Evolutionary conservation across 1,140 invertebrate species (phyloP).

Genomic region (Hycleus cichorii): DNA sequence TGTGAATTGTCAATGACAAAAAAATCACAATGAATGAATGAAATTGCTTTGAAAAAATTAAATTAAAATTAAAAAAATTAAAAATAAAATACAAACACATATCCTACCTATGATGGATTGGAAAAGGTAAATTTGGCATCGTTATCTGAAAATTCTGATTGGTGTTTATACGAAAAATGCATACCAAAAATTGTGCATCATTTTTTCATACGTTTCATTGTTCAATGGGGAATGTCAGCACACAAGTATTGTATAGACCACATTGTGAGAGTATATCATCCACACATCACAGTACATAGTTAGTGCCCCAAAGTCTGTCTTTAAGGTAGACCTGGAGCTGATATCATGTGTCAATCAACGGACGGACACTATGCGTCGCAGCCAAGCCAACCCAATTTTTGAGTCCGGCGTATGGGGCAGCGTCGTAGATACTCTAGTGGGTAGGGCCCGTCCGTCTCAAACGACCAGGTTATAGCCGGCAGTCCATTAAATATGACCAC

Average conservation of each 20-base stretch:
- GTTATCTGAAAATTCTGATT: conserved; percentile 16
- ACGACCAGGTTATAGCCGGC: conserved; percentile 35
- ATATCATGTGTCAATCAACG: neutral
- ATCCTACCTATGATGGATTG: conserved; percentile 22
- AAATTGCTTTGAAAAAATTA: neutral
- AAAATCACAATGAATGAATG: neutral
- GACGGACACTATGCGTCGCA: conserved; percentile 18
- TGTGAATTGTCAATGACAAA: neutral
- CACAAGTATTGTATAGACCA: conserved; percentile 2
- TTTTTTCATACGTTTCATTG: neutral
- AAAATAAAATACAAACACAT: conserved; percentile 23
- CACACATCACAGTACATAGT: conserved; percentile 7
- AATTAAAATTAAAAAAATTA: neutral
- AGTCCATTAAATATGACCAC: conserved; percentile 29
- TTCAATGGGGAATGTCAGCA: conserved; percentile 15
- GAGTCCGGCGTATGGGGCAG: conserved; percentile 15
- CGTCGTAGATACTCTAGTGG: conserved; percentile 51
- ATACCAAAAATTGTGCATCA: conserved; percentile 23
- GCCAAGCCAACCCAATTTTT: conserved; percentile 53
- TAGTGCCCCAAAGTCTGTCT: conserved; percentile 10
- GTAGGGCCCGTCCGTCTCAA: conserved; percentile 9
- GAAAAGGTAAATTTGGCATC: conserved; percentile 16
- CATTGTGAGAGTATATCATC: neutral
- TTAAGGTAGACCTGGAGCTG: conserved; percentile 13
- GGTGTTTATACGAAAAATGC: conserved; percentile 27